Base-by-base conservation (phyloP, 2,888 invertebrate genomes). In the Ellobium chinense region DNA sequence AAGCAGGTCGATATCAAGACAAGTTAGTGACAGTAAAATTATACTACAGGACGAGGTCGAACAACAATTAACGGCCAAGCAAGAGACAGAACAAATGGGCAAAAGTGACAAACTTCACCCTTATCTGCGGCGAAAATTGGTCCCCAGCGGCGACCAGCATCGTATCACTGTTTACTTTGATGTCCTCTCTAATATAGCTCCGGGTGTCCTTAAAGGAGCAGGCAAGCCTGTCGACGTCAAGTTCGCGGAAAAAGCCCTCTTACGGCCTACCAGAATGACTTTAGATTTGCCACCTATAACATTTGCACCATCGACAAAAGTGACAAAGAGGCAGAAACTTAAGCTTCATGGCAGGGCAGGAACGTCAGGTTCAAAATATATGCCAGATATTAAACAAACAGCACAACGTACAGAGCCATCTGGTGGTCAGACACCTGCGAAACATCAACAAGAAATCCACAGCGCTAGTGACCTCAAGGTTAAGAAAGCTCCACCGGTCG, bases 171-270 rank as follows among this genome's bases (percentile, higher is more conserved):
- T 78, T 31, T 31, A 62, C 36, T 70, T 69, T 60, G 70, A 78
- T 34, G 31, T 70, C 2, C 70, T 78, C 70, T 46, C 62, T 5
- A n/a, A 69, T 4, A 31, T 24, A 29, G 5, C 24, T 0, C 24
- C 3, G 14, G 78, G 78, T 14, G 58, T 78, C 60, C 24, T 78
- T 21, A 24, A 46, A 24, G 62, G 78, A 0, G 78, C 78, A 1
- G 77, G 77, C 1, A 27, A 68, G 5, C 27, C 37, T 36, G 75
- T 75, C 0, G 0, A 0, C 9, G 54, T 75, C 0, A 46, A 31
- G 2, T 75, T 39, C 34, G 12, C 65, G 1, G 24, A 54, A n/a
- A 27, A 21, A 21, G 3, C 54, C 14, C 65, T 7, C 46, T 12
- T 46, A 12, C 46, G 9, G 7, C 46, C 9, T 12, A 7, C 46